Conservation (phyloP, 1,140 invertebrate species). For the Cataglyphis hispanica region DNA sequence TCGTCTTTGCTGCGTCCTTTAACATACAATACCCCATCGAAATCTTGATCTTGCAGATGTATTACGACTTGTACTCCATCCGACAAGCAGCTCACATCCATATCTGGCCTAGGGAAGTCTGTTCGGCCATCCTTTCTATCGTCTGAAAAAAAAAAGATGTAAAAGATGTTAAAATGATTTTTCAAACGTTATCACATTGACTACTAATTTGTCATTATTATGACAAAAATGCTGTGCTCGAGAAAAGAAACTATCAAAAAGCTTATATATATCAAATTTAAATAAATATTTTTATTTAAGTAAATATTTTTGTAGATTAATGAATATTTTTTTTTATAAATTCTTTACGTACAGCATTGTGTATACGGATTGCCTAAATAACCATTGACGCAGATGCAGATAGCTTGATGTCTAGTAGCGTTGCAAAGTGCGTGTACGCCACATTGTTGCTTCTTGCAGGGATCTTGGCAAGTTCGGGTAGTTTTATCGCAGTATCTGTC, state of each 20-base stretch:
- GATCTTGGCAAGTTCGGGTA: constrained; percentile 91
- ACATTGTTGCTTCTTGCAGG: constrained; percentile 91
- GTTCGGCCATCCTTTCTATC: constrained; percentile 88
- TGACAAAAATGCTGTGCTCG: constrained; percentile 35
- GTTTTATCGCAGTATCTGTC: constrained; percentile 91
- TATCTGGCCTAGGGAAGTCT: constrained; percentile 94
- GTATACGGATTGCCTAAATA: constrained; percentile 90
- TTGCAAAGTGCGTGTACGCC: constrained; percentile 93
- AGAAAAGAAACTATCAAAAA: constrained; percentile 45
- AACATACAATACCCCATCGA: constrained; percentile 97
- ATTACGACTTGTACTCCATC: constrained; percentile 96
- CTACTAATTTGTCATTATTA: constrained; percentile 15
- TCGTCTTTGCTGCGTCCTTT: constrained; percentile 98
- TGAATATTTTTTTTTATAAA: neutral
- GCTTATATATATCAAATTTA: neutral
- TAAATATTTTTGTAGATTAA: neutral
- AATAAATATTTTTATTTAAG: too few relatives aligned
- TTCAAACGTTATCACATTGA: neutral
- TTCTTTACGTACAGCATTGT: constrained; percentile 88
- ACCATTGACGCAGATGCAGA: constrained; percentile 92
- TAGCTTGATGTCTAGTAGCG: constrained; percentile 91
- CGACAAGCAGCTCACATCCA: constrained; percentile 95
- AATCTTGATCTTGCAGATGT: constrained; percentile 92
- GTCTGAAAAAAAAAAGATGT: constrained; percentile 72
- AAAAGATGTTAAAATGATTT: constrained; percentile 39